phyloP scores from a whole-genome alignment of 2,797 vertebrate species.

The Sebastes elongatus region DNA sequence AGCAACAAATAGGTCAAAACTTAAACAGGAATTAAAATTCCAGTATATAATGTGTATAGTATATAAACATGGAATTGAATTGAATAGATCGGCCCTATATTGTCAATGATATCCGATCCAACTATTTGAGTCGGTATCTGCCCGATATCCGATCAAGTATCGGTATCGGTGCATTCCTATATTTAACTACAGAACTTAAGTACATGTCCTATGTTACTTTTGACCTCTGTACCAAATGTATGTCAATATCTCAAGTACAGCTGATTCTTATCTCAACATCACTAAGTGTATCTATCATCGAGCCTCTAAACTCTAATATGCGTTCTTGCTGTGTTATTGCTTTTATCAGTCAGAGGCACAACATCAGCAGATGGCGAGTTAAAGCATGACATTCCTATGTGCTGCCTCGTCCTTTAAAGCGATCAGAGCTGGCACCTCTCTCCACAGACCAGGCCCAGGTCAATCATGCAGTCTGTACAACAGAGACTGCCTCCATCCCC shows the following conservation, averaged over 20 bases:
- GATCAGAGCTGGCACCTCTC: slow-evolving; percentile 65
- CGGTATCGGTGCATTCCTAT: too few relatives aligned
- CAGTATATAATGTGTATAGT: too few relatives aligned
- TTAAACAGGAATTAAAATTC: too few relatives aligned
- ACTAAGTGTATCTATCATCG: slow-evolving; percentile 25
- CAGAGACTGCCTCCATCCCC: slow-evolving; percentile 64
- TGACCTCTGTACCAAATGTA: background rate
- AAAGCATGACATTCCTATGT: slow-evolving; percentile 53
- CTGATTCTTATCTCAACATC: slow-evolving; percentile 29
- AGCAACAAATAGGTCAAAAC: too few relatives aligned
- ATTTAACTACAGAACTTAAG: background rate
- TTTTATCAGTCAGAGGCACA: slow-evolving; percentile 49
- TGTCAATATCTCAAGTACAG: slow-evolving; percentile 29
- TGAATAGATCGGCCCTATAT: too few relatives aligned
- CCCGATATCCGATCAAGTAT: too few relatives aligned
- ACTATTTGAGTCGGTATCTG: too few relatives aligned
- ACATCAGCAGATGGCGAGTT: slow-evolving; percentile 36
- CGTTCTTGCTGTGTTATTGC: slow-evolving; percentile 26
- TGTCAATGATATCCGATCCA: too few relatives aligned
- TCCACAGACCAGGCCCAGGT: slow-evolving; percentile 53
- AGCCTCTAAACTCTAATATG: slow-evolving; percentile 30
- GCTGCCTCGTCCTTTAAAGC: slow-evolving; percentile 55
- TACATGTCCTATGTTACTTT: background rate
- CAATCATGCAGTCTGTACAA: slow-evolving; percentile 56
- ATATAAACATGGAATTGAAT: too few relatives aligned